Conservation (phyloP, 2,797 vertebrate species). For the Falco rusticolus region DNA sequence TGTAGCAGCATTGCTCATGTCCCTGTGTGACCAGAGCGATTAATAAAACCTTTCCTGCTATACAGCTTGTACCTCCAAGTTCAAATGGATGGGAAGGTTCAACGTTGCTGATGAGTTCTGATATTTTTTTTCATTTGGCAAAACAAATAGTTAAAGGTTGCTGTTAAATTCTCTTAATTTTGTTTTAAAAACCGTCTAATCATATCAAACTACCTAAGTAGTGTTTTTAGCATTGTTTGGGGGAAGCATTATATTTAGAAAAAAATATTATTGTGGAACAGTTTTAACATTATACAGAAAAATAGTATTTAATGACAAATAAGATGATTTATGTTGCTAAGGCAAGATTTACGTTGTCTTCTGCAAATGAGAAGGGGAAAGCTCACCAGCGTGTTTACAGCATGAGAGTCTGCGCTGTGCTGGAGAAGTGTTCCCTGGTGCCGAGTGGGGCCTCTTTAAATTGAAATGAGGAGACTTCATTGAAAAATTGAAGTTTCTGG, state of each 20-base stretch:
- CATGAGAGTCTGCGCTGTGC: rapidly evolving
- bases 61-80: background rate
- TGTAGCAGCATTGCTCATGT: background rate
- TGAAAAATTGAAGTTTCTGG: background rate
- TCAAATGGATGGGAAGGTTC: background rate
- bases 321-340: background rate
- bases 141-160: background rate
- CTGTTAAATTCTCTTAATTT: background rate
- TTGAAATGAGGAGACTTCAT: background rate
- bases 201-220: background rate
- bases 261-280: background rate
- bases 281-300: background rate
- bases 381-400: background rate
- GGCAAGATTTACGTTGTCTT: background rate
- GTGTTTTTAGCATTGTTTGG: background rate
- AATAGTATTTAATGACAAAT: background rate
- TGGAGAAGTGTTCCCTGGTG: background rate
- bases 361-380: rapidly evolving
- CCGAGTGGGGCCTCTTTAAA: background rate
- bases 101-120: background rate
- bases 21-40: background rate
- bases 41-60: background rate
- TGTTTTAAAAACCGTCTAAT: background rate
- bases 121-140: background rate
- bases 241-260: background rate